Percentiles rank a stretch among this genome's conserved stretches.
Evolutionary conservation across 1,140 invertebrate species (phyloP).

Genomic region (Caenorhabditis inopinata): DNA sequence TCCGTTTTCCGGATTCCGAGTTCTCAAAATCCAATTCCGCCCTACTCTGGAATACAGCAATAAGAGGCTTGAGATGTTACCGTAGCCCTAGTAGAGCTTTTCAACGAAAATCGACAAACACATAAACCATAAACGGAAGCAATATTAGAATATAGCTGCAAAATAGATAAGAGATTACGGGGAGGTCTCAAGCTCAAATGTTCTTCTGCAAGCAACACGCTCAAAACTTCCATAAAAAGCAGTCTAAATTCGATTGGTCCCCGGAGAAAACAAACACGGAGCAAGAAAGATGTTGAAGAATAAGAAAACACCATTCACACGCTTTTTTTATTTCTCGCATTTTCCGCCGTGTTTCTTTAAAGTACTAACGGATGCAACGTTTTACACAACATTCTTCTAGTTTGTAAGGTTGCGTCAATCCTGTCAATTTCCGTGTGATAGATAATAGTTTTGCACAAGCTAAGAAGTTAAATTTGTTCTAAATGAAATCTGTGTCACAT

Average conservation of each 20-base stretch:
- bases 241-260: conserved; percentile 23
- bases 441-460: too few relatives aligned
- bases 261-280: background rate
- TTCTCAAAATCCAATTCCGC: too few relatives aligned
- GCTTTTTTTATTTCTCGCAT: too few relatives aligned
- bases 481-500: too few relatives aligned
- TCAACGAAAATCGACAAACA: background rate
- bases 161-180: background rate
- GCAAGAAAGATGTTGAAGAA: background rate
- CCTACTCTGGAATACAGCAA: too few relatives aligned
- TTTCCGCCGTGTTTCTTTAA: background rate
- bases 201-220: background rate
- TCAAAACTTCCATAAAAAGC: conserved; percentile 14
- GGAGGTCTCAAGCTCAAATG: background rate
- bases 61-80: too few relatives aligned
- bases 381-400: too few relatives aligned
- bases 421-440: background rate
- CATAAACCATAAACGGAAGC: background rate
- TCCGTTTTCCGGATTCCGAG: too few relatives aligned
- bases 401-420: background rate
- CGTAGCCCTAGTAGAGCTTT: too few relatives aligned
- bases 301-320: conserved; percentile 19
- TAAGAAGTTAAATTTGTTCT: too few relatives aligned
- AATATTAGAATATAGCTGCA: conserved; percentile 7
- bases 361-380: too few relatives aligned